phyloP scores from a whole-genome alignment of 2,113 vertebrate genomes.

The Hystrix brachyura region DNA sequence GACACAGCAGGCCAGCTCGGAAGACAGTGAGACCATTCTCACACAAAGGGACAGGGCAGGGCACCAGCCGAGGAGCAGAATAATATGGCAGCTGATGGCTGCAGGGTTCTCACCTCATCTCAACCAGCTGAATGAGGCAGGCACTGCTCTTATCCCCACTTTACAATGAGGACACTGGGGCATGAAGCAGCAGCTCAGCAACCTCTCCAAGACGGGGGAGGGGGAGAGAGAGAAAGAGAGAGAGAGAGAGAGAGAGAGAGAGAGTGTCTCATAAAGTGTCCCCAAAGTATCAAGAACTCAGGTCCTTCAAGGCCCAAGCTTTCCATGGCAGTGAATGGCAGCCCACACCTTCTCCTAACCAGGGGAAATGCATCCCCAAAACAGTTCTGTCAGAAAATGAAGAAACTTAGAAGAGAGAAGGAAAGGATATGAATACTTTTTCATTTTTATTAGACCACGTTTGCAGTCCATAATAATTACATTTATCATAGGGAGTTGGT shows the following conservation, averaged over 20 bases:
- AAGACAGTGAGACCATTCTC: not conserved
- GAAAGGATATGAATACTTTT: not conserved
- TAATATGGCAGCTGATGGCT: fast-evolving
- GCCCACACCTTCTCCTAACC: not conserved
- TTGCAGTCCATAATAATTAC: not conserved
- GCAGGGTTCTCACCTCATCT: fast-evolving
- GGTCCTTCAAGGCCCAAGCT: not conserved
- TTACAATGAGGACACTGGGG: not conserved
- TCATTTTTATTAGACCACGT: not conserved
- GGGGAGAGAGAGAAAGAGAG: not conserved
- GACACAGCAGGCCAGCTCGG: not conserved
- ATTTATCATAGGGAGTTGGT: not conserved
- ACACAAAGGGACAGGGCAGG: too few relatives aligned
- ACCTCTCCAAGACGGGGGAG: not conserved
- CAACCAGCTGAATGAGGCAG: not conserved
- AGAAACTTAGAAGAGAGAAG: not conserved
- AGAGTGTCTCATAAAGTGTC: not conserved
- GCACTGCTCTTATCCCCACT: fast-evolving
- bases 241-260: not conserved
- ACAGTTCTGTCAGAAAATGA: not conserved
- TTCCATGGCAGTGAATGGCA: fast-evolving
- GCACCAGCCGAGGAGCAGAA: too few relatives aligned
- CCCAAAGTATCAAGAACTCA: not conserved
- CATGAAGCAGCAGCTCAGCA: too few relatives aligned
- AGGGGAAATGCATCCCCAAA: not conserved